Evolutionary conservation across 2,113 vertebrate species (phyloP).

Genomic region (Boulengeromyrus knoepffleri): DNA sequence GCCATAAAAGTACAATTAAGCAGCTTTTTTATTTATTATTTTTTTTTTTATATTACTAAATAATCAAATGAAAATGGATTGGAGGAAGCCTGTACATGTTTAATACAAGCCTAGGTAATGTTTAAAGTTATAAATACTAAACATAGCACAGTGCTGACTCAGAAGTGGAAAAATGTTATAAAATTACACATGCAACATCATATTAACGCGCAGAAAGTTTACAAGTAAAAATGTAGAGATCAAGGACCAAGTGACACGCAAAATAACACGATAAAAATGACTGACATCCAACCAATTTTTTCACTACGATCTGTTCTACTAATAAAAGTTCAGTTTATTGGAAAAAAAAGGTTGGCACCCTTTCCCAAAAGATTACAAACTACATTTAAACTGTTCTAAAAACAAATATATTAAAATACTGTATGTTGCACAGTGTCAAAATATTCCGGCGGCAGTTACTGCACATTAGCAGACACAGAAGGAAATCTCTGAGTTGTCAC

Average conservation of each 20-base stretch:
- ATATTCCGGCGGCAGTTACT: background rate
- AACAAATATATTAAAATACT: background rate
- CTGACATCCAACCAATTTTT: background rate
- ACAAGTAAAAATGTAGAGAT: background rate
- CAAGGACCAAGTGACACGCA: background rate
- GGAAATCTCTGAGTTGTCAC: background rate
- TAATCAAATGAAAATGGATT: background rate
- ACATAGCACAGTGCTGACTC: background rate
- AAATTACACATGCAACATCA: background rate
- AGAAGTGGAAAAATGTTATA: background rate
- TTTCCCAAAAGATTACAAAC: background rate
- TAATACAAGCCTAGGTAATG: background rate
- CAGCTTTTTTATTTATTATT: background rate
- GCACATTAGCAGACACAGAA: background rate
- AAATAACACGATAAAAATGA: background rate
- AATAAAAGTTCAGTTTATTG: background rate
- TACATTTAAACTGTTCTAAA: background rate
- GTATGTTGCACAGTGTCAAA: background rate
- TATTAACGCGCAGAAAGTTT: background rate
- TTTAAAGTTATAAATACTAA: background rate
- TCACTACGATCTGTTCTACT: background rate
- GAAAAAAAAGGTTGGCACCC: background rate
- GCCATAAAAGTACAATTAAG: conserved; percentile 31
- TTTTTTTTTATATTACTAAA: background rate
- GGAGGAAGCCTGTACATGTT: background rate